These are phyloP conservation scores for Theristicus caerulescens DNA, from an alignment of 2,113 vertebrate species.

Conservation along the genomic window DNA sequence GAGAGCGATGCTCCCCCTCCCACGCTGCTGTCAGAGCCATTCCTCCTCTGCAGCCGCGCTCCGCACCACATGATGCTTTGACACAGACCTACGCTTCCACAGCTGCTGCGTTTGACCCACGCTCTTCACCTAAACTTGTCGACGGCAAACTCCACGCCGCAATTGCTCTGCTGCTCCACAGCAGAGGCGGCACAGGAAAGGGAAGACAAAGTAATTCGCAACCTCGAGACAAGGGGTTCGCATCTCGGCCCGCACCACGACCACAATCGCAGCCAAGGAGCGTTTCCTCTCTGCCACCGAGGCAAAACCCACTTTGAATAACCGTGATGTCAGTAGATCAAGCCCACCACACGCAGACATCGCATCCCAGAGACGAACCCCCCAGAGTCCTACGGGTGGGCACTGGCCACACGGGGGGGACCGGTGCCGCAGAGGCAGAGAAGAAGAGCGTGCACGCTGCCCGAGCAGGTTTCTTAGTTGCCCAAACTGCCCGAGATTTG, in stretches of 20 bases:
- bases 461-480: not conserved
- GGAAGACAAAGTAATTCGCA: not conserved
- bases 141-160: not conserved
- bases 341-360: not conserved
- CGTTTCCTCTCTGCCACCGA: not conserved
- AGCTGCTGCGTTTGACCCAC: too few species aligned
- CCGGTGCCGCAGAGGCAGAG: accelerated
- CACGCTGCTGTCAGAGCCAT: not conserved
- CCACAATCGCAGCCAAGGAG: not conserved
- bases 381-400: accelerated
- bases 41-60: not conserved
- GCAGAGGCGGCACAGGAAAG: not conserved
- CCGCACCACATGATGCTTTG: not conserved
- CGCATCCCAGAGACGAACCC: not conserved
- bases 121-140: too few species aligned
- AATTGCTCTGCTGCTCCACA: not conserved
- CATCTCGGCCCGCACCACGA: not conserved
- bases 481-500: not conserved
- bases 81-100: not conserved
- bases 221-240: not conserved
- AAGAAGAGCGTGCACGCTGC: accelerated
- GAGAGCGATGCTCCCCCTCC: not conserved
- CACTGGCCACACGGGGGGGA: not conserved
- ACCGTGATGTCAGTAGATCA: accelerated
- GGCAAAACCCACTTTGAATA: too few species aligned